These are phyloP conservation scores for Notodromas monacha DNA, from an alignment of 2,888 invertebrate genomes.

Conservation along the genomic window DNA sequence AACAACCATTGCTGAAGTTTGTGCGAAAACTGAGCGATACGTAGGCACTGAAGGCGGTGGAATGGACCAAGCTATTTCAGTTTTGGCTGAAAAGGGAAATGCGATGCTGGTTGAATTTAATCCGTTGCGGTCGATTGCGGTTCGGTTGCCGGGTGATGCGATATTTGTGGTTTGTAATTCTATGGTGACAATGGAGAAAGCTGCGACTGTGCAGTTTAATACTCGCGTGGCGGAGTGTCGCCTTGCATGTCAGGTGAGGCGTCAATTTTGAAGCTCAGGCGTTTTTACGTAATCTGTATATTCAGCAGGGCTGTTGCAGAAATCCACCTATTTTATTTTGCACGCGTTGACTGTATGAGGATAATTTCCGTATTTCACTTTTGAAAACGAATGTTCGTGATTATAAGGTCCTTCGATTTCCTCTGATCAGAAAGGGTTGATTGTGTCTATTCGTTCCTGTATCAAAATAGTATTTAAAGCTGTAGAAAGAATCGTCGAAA, in stretches of 20 bases:
- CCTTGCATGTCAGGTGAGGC: slow-evolving; percentile 40
- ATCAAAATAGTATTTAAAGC: too few relatives aligned
- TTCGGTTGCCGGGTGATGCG: slow-evolving; percentile 44
- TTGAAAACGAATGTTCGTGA: background rate
- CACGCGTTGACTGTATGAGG: too few relatives aligned
- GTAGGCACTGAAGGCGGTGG: slow-evolving; percentile 96
- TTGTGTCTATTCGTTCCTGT: too few relatives aligned
- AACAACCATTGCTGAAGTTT: slow-evolving; percentile 39
- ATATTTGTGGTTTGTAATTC: slow-evolving; percentile 82
- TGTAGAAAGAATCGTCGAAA: too few relatives aligned
- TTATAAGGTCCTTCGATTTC: too few relatives aligned
- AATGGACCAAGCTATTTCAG: slow-evolving; percentile 97
- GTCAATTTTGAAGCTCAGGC: too few relatives aligned
- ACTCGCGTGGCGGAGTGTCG: slow-evolving; percentile 76
- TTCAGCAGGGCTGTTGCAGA: too few relatives aligned
- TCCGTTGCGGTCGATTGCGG: slow-evolving; percentile 39
- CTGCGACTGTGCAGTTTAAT: slow-evolving; percentile 61
- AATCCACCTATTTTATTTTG: too few relatives aligned
- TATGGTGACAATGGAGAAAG: slow-evolving; percentile 60
- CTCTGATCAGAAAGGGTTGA: too few relatives aligned
- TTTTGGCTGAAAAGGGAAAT: slow-evolving; percentile 38
- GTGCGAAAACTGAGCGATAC: slow-evolving; percentile 61
- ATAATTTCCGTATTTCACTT: background rate
- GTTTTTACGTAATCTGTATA: too few relatives aligned
- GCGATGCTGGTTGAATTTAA: slow-evolving; percentile 79